Conservation (phyloP, 2,113 vertebrate genomes). For the Rafetus swinhoei region DNA sequence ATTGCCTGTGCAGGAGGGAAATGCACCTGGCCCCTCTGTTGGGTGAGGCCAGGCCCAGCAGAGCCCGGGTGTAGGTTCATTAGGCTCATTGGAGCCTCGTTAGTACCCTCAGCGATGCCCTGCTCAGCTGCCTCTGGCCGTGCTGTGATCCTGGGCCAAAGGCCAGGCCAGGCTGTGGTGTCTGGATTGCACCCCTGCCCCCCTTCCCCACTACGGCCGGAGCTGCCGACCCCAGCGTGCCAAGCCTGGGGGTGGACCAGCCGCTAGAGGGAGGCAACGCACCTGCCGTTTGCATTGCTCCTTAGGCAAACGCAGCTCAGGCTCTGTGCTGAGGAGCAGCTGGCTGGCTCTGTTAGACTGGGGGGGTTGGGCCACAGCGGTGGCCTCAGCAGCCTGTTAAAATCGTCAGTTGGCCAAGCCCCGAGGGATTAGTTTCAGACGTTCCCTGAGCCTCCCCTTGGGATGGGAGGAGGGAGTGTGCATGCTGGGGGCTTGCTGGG, state of each 20-base stretch:
- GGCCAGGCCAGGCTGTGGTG: background rate
- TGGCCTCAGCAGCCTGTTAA: background rate
- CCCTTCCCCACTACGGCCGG: rapidly evolving
- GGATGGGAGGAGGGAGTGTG: too few relatives aligned
- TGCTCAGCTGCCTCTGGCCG: background rate
- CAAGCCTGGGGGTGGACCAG: background rate
- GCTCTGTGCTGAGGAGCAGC: background rate
- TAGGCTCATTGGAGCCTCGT: background rate
- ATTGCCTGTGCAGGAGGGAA: background rate
- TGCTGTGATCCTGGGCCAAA: background rate
- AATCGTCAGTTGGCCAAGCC: background rate
- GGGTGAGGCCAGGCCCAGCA: background rate
- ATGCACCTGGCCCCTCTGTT: background rate
- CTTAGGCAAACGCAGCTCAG: background rate
- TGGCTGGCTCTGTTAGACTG: background rate
- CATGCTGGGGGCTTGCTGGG: background rate
- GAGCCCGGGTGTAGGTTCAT: background rate
- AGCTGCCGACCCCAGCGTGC: background rate
- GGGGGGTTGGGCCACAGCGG: rapidly evolving
- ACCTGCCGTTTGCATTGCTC: background rate
- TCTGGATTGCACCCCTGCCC: background rate
- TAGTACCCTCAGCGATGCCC: background rate
- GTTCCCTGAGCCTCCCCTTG: background rate
- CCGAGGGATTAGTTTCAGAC: background rate
- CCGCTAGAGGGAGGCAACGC: background rate